Conservation (phyloP, 2,113 vertebrate genomes). For the Channa argus region DNA sequence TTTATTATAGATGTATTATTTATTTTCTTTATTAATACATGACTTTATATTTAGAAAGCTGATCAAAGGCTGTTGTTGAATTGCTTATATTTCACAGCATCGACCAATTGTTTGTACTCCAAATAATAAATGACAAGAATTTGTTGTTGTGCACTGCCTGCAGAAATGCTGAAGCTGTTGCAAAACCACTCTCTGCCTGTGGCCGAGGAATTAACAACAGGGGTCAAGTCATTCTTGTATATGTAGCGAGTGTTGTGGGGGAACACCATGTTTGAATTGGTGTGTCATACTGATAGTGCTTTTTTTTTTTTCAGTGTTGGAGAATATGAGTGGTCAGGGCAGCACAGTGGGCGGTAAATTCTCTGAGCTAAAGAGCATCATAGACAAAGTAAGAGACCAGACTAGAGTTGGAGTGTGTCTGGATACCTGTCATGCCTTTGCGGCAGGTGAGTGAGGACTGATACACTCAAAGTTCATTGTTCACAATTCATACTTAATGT, state of each 20-base stretch:
- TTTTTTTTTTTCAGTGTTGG: constrained; percentile 75
- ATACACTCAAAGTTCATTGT: not conserved
- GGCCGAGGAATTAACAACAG: not conserved
- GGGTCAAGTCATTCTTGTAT: not conserved
- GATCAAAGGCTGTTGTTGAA: constrained; percentile 2
- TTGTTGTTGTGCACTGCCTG: too few relatives aligned
- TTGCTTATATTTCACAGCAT: not conserved
- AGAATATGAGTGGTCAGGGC: constrained; percentile 87
- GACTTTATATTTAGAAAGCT: not conserved
- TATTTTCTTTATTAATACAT: not conserved
- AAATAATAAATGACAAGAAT: too few relatives aligned
- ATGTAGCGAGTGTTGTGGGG: not conserved
- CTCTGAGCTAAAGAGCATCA: constrained; percentile 82
- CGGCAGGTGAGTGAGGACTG: constrained; percentile 76
- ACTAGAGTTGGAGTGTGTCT: constrained; percentile 83
- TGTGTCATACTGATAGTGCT: not conserved
- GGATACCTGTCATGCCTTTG: constrained; percentile 87
- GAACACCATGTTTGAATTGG: not conserved
- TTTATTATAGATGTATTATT: too few relatives aligned
- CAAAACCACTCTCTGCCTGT: not conserved
- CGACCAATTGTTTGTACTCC: too few relatives aligned
- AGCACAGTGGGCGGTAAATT: constrained; percentile 83
- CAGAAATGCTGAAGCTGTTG: not conserved
- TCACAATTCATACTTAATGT: not conserved
- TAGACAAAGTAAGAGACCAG: constrained; percentile 82